Conservation (phyloP, 2,888 invertebrate genomes). For the Hypsopygia costalis region DNA sequence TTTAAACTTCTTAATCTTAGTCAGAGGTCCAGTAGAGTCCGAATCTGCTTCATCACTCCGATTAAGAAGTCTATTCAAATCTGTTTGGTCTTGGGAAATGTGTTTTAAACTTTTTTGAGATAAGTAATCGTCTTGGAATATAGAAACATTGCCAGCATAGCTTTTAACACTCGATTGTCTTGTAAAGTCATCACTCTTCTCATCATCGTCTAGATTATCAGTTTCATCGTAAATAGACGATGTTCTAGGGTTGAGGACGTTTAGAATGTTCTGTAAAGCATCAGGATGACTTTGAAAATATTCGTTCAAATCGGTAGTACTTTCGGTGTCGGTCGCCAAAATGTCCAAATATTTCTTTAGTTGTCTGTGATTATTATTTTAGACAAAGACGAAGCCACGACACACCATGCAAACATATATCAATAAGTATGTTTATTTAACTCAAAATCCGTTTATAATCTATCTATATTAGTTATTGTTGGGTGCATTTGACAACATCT, state of each 20-base stretch:
- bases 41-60: conserved; percentile 73
- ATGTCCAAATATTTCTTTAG: conserved; percentile 82
- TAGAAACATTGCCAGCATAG: conserved; percentile 52
- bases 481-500: conserved; percentile 13
- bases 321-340: conserved; percentile 75
- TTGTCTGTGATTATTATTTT: conserved; percentile 46
- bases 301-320: conserved; percentile 55
- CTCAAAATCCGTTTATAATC: conserved; percentile 21
- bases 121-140: conserved; percentile 60
- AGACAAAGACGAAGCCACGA: conserved; percentile 42
- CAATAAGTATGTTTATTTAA: conserved; percentile 49
- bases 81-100: conserved; percentile 64
- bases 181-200: conserved; percentile 44
- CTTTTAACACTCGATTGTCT: conserved; percentile 52
- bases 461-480: conserved; percentile 8
- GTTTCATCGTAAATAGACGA: conserved; percentile 57
- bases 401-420: conserved; percentile 75
- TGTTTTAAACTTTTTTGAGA: conserved; percentile 59
- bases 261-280: conserved; percentile 57
- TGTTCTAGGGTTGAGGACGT: conserved; percentile 59
- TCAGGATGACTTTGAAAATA: conserved; percentile 67
- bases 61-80: conserved; percentile 70
- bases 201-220: conserved; percentile 60
- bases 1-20: conserved; percentile 82
- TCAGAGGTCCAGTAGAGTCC: conserved; percentile 68